Percentiles rank a stretch among this genome's conserved stretches.
phyloP scores from a whole-genome alignment of 1,140 invertebrate species.

The Mylabris phalerata region DNA sequence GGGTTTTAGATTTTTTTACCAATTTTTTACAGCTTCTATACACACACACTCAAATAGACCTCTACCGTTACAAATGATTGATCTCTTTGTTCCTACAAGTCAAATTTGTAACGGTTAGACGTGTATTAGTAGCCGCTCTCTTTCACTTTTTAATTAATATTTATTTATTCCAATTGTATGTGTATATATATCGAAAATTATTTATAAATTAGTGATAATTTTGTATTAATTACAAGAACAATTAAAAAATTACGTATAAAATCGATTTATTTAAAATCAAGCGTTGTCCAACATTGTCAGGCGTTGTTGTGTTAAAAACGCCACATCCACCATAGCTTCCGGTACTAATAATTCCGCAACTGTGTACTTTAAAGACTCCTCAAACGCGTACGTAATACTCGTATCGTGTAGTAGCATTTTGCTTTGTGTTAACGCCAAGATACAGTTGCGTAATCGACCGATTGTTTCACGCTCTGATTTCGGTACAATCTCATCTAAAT shows the following conservation, averaged over 20 bases:
- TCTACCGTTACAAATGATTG: constrained; percentile 29
- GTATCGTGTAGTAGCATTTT: constrained; percentile 90
- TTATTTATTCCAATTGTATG: constrained; percentile 17
- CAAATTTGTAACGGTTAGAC: constrained; percentile 29
- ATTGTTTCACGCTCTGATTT: constrained; percentile 73
- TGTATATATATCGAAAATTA: constrained; percentile 24
- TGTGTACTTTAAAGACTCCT: constrained; percentile 78
- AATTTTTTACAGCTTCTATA: background rate
- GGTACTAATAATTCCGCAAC: constrained; percentile 73
- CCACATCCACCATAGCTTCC: constrained; percentile 74
- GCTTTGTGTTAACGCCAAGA: constrained; percentile 73
- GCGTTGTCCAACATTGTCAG: constrained; percentile 39
- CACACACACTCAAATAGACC: background rate
- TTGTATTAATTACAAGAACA: background rate
- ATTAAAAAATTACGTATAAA: background rate
- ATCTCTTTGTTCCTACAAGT: constrained; percentile 14
- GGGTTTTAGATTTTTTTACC: background rate
- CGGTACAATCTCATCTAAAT: constrained; percentile 65
- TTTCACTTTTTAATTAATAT: constrained; percentile 23
- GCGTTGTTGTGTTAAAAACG: constrained; percentile 59
- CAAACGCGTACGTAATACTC: constrained; percentile 84
- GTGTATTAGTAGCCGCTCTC: constrained; percentile 10
- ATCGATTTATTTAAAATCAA: background rate
- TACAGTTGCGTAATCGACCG: constrained; percentile 81
- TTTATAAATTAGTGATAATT: background rate